phyloP scores from a whole-genome alignment of 2,888 invertebrate species.

The Cheilosia soror region DNA sequence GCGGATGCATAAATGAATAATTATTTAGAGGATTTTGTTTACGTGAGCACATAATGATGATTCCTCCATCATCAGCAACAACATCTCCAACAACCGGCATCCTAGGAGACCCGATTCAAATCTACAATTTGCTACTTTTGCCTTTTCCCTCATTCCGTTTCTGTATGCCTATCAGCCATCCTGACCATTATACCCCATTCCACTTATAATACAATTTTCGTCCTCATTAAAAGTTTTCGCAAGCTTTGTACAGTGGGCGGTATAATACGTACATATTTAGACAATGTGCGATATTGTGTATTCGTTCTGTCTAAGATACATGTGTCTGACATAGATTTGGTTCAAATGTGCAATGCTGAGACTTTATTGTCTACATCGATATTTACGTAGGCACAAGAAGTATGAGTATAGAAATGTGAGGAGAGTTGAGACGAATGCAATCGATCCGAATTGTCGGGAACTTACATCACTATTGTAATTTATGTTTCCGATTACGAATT shows the following conservation, averaged over 20 bases:
- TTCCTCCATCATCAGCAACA: constrained; percentile 50
- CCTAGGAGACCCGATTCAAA: constrained; percentile 46
- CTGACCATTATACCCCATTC: constrained; percentile 2
- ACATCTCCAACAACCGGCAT: constrained; percentile 3
- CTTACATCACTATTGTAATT: not conserved
- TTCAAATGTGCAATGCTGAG: constrained; percentile 49
- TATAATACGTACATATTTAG: constrained; percentile 1
- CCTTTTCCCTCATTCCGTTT: constrained; percentile 3
- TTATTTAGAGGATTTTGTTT: constrained; percentile 66
- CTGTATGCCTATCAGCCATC: not conserved
- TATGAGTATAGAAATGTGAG: not conserved
- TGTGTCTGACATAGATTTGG: constrained; percentile 60
- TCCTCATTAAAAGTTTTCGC: constrained; percentile 66
- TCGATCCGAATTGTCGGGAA: not conserved
- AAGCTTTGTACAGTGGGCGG: constrained; percentile 54
- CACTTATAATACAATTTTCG: constrained; percentile 52
- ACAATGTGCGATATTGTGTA: constrained; percentile 34
- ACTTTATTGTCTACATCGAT: constrained; percentile 36
- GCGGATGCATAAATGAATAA: constrained; percentile 69
- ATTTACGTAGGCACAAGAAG: not conserved
- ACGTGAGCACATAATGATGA: constrained; percentile 68
- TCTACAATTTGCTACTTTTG: constrained; percentile 59
- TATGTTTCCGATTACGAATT: too few species aligned
- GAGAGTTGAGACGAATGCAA: not conserved
- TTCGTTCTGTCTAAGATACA: constrained; percentile 53